Evolutionary conservation across 1,140 invertebrate genomes (phyloP), one percentile per base, ranked within the genome.

Genomic region (Pinna nobilis): DNA sequence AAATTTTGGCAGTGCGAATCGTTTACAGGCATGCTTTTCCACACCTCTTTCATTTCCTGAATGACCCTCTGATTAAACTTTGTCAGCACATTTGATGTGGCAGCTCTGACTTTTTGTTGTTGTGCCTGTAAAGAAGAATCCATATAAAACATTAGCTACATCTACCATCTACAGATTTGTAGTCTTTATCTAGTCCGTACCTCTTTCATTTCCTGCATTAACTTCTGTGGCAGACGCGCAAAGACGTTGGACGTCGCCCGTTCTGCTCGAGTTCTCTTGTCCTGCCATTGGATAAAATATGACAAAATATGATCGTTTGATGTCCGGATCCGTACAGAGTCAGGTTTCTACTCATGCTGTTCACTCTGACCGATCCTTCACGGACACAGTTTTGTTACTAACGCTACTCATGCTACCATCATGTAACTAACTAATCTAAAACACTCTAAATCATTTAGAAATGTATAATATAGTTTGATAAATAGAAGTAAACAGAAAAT

Each of bases 21-120:
- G 65, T 59, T 66, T 57, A 49, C 49, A 70, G 32, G 63, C 76
- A 71, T 67, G 76, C 70, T 55, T 53, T 61, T 74, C 70, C 69
- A 68, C 63, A 88, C 87, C 88, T 95, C 96, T 95, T 93, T 97
- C 94, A 80, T 97, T 89, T 97, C 95, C 80, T 89, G 88, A 63
- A 90, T 87, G 78, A 86, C 84, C 44, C 74, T 75, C 79, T 88
- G 85, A 23, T 81, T 80, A 77, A 88, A 89, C 82, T 88, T 85
- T 72, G 87, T 84, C 73, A 88, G 88, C 57, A 89, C 88, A 76
- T 85, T 86, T 73, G 85, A 88, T 28, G 86, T 87, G 32, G 85
- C 86, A 68, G 88, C 78, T 79, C 88, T 84, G 63, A 84, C 86
- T 77, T 82, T 81, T 74, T 80, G 69, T 73, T 78, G 77, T 68